phyloP scores from a whole-genome alignment of 2,888 invertebrate species.

The Pyrrhosoma nymphula region DNA sequence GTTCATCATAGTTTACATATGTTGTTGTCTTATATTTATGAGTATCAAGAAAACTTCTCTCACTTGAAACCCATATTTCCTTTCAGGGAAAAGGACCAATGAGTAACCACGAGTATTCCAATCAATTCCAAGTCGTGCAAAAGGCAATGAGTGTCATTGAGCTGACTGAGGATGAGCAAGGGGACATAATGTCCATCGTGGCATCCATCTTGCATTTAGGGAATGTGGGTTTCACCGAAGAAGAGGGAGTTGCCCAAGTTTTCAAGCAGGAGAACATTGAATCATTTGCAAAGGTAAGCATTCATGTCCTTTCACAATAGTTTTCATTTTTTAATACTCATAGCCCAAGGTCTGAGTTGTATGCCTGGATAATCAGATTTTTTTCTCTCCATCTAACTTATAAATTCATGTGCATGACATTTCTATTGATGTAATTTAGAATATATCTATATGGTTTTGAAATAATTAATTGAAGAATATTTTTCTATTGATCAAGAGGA shows the following conservation, averaged over 20 bases:
- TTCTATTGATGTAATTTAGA: too few relatives aligned
- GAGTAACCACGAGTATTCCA: conserved; percentile 79
- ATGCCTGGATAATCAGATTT: too few relatives aligned
- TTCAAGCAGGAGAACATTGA: conserved; percentile 83
- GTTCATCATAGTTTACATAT: too few relatives aligned
- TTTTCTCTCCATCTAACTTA: too few relatives aligned
- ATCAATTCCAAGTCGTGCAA: conserved; percentile 85
- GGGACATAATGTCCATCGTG: conserved; percentile 89
- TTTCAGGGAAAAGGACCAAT: conserved; percentile 34
- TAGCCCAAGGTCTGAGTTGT: too few relatives aligned
- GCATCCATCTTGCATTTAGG: conserved; percentile 92
- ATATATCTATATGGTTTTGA: too few relatives aligned
- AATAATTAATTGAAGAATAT: too few relatives aligned
- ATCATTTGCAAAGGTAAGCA: conserved; percentile 84
- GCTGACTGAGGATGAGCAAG: conserved; percentile 85
- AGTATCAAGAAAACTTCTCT: too few relatives aligned
- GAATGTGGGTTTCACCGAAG: conserved; percentile 89
- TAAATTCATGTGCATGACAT: too few relatives aligned
- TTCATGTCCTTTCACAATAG: neutral
- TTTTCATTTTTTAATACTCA: neutral
- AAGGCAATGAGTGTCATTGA: conserved; percentile 90
- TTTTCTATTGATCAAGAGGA: too few relatives aligned
- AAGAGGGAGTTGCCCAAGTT: conserved; percentile 86
- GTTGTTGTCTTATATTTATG: too few relatives aligned
- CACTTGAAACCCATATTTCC: neutral